These are phyloP conservation scores for Calliopsis andreniformis DNA, from an alignment of 1,140 invertebrate genomes.

Conservation along the genomic window DNA sequence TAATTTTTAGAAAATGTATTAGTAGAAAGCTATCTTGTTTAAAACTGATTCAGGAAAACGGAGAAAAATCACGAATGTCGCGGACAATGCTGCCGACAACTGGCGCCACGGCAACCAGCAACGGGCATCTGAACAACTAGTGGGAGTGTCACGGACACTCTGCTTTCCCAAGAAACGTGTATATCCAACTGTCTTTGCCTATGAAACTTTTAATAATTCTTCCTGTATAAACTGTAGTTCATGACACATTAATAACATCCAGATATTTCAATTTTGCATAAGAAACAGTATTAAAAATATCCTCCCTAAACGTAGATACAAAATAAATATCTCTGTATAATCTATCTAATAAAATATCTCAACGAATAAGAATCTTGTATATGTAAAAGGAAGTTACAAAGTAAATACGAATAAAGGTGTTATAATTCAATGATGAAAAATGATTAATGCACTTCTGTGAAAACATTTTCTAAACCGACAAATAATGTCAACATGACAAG, in stretches of 20 bases:
- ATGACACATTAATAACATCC: background rate
- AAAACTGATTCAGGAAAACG: background rate
- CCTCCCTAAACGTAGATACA: no score
- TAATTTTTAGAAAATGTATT: background rate
- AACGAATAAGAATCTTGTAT: no score
- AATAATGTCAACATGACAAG: no score
- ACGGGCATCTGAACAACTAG: slow-evolving; percentile 56
- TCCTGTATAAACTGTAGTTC: no score
- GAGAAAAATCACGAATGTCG: background rate
- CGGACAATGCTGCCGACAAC: slow-evolving; percentile 54
- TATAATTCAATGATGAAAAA: no score
- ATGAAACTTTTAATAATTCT: background rate
- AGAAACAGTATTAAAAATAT: no score
- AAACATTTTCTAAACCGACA: no score
- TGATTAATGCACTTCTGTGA: no score
- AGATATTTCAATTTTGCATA: background rate
- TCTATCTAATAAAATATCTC: no score
- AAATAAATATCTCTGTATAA: no score
- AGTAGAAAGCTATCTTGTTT: background rate
- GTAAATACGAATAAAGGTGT: no score
- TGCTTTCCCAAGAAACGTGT: slow-evolving; percentile 14
- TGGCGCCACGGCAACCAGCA: slow-evolving; percentile 62
- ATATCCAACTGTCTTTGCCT: background rate
- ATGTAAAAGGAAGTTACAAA: no score
- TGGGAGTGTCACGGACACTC: slow-evolving; percentile 2